Base-by-base conservation (phyloP, 2,113 vertebrate species). In the Limnothrissa miodon region DNA sequence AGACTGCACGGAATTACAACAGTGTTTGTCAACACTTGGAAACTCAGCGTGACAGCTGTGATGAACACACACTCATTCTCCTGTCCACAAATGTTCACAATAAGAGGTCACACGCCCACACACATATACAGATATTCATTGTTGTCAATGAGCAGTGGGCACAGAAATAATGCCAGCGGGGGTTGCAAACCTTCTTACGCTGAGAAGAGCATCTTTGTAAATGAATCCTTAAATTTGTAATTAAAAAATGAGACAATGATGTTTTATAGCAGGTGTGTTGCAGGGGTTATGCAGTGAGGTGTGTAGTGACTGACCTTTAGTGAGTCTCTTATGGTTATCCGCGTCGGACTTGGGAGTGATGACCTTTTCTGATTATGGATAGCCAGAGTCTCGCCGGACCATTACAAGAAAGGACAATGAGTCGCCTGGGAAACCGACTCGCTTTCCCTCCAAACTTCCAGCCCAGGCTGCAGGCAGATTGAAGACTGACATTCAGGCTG, bases 321-420 rank as follows among this genome's bases (percentile, higher is more conserved):
- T 15, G 29, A 17, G 66, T 74, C 66, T 74, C 66, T 74, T 74
- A 74, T 74, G 66, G 66, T 74, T 74, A 74, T 74, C 66, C 11
- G 29, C 29, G 66, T 15, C 15, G 33, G 66, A 39, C 33, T 74
- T 2, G 11, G 11, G 66, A 74, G 66, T 74, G 29, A 74, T 74
- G 66, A 74, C 66, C 66, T 74, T 74, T 74, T 74, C 66, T 36
- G 66, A 74, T 74, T 74, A 74, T 74, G 33, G 66, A 74, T 74
- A 74, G 66, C 66, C 66, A 11, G 66, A 36, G 29, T 74, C 66
- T 74, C 66, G 66, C 66, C 11, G 66, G 66, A 74, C 25, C 66
- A 74, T 74, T 74, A 74, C 66, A 74, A 39, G 66, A 74, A 74
- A 74, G 66, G 66, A 74, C 66, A 74, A 74, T 33, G 66, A 74